Conservation (phyloP, 64 coral and sea anemone genomes). For the Cladopsammia gracilis region DNA sequence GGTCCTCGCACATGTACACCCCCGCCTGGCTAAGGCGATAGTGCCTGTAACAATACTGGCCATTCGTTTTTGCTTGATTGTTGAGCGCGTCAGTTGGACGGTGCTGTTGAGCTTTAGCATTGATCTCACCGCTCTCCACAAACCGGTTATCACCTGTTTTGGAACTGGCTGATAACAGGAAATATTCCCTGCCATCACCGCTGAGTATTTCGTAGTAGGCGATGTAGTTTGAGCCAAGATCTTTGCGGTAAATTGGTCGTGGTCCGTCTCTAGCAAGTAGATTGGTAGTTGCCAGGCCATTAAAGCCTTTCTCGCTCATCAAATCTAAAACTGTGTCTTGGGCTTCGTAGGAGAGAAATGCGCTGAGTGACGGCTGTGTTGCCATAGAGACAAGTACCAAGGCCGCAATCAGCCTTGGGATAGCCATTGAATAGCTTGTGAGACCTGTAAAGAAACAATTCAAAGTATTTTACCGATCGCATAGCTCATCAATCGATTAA, state of each 20-base stretch:
- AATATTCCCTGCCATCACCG: conserved; percentile 36
- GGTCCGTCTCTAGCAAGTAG: not conserved
- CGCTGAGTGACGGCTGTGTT: not conserved
- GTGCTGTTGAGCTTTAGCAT: not conserved
- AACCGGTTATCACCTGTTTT: conserved; percentile 57
- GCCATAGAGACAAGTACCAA: not conserved
- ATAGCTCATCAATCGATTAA: too few species aligned
- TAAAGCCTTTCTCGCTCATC: not conserved
- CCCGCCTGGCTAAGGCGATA: conserved; percentile 39
- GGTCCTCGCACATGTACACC: conserved; percentile 52
- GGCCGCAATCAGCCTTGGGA: not conserved
- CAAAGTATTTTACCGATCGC: too few species aligned
- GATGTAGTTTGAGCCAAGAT: conserved; percentile 67
- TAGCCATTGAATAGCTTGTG: not conserved
- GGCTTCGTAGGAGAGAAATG: not conserved
- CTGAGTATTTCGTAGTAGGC: conserved; percentile 72
- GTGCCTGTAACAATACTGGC: conserved; percentile 27
- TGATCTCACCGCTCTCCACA: conserved; percentile 59
- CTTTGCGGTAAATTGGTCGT: conserved; percentile 66
- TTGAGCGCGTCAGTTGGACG: conserved; percentile 35
- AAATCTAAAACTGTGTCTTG: conserved; percentile 13
- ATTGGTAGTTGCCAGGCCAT: not conserved
- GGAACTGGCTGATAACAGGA: conserved; percentile 67
- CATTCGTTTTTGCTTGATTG: conserved; percentile 29
- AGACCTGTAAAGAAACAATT: not conserved